These are phyloP conservation scores for Apotomis capreana DNA, from an alignment of 2,888 invertebrate genomes.

Conservation along the genomic window DNA sequence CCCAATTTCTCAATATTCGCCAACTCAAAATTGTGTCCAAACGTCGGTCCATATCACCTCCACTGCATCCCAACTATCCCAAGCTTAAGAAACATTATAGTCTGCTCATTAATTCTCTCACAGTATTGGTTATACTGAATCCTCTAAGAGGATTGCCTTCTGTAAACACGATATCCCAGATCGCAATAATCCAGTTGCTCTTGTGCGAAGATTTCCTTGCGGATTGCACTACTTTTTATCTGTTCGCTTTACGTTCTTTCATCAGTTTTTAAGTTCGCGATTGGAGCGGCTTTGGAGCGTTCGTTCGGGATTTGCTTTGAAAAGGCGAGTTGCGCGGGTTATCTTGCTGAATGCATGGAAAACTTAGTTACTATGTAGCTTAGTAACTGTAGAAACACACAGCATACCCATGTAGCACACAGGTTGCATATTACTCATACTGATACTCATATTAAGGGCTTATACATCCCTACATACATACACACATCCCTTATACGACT, in stretches of 20 bases:
- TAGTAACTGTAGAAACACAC: too few relatives aligned
- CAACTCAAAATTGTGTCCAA: too few relatives aligned
- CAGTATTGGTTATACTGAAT: constrained; percentile 54
- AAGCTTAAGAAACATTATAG: constrained; percentile 17
- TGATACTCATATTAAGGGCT: too few relatives aligned
- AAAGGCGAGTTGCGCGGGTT: constrained; percentile 14
- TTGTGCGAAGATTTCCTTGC: constrained; percentile 63
- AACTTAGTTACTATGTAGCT: constrained; percentile 10
- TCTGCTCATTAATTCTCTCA: constrained; percentile 51
- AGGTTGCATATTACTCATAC: too few relatives aligned
- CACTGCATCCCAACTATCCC: constrained; percentile 1
- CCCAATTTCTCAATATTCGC: too few relatives aligned
- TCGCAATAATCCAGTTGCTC: constrained; percentile 56
- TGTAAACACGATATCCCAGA: constrained; percentile 53
- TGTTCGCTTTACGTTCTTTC: constrained; percentile 41
- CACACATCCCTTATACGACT: too few relatives aligned
- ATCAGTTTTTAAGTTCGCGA: constrained; percentile 41
- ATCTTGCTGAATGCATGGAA: constrained; percentile 21
- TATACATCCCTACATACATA: too few relatives aligned
- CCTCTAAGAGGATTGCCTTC: constrained; percentile 63
- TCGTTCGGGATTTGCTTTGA: constrained; percentile 25
- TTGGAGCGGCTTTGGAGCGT: constrained; percentile 30
- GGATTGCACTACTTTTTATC: constrained; percentile 55
- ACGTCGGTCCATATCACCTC: background rate
- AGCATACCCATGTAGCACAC: too few relatives aligned